A percentile compares a stretch with the other conserved stretches of the same genome.
phyloP scores from a whole-genome alignment of 2,797 vertebrate species.

The Natrix natrix region DNA sequence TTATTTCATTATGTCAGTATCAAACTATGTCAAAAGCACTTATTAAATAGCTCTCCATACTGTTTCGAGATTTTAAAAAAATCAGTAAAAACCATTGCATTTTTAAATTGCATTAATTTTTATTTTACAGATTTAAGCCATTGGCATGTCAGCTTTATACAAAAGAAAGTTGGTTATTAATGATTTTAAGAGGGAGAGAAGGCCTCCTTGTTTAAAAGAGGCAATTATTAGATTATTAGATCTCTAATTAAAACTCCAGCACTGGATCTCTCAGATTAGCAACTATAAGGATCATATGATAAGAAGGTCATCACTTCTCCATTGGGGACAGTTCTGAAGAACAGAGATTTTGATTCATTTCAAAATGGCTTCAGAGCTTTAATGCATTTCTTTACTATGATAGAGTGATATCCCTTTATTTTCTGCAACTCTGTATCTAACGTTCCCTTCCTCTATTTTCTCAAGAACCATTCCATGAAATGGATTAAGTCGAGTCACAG shows the following conservation, averaged over 20 bases:
- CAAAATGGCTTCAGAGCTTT: not conserved
- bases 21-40: not conserved
- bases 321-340: not conserved
- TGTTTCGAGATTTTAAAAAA: not conserved
- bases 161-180: not conserved
- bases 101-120: not conserved
- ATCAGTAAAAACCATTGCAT: not conserved
- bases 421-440: not conserved
- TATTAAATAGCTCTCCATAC: not conserved
- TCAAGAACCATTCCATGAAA: not conserved
- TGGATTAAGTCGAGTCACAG: not conserved
- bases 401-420: not conserved
- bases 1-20: not conserved
- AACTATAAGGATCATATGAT: not conserved
- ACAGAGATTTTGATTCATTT: not conserved
- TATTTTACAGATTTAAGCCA: not conserved
- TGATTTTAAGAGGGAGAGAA: not conserved
- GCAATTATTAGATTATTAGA: not conserved
- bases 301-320: not conserved
- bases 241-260: not conserved
- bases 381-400: not conserved
- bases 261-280: not conserved
- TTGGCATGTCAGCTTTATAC: not conserved
- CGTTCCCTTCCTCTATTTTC: not conserved
- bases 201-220: not conserved